These are phyloP conservation scores for Achlya flavicornis DNA, from an alignment of 2,888 invertebrate species.

Conservation along the genomic window DNA sequence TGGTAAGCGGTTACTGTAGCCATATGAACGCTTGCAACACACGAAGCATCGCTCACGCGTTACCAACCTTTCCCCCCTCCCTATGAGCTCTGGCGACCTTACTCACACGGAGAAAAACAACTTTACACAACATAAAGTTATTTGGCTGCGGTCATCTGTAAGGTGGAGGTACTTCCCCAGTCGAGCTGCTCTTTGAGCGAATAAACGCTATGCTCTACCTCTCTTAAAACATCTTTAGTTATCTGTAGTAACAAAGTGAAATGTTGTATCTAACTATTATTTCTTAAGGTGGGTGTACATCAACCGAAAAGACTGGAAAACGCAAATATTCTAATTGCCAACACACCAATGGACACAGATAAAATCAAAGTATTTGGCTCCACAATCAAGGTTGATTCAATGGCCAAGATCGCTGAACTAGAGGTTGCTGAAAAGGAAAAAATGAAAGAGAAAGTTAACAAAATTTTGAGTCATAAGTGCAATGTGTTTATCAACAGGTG, in stretches of 20 bases:
- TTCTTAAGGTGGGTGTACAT: constrained; percentile 92
- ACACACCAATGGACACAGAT: constrained; percentile 99
- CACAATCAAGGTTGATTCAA: constrained; percentile 95
- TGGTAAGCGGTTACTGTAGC: no score
- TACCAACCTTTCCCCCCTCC: no score
- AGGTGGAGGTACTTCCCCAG: no score
- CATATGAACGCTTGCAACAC: no score
- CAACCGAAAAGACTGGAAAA: constrained; percentile 98
- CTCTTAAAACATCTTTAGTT: no score
- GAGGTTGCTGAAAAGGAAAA: constrained; percentile 99
- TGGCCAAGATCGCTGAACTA: constrained; percentile 98
- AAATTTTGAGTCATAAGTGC: constrained; percentile 96
- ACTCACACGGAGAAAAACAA: no score
- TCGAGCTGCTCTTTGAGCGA: no score
- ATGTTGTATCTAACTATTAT: constrained; percentile 11
- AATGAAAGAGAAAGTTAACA: constrained; percentile 99
- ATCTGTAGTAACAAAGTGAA: background rate
- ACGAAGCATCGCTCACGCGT: no score
- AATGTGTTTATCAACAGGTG: constrained; percentile 98
- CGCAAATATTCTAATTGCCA: constrained; percentile 98
- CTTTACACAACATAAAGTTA: no score
- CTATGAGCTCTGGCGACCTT: no score
- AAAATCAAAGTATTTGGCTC: constrained; percentile 99
- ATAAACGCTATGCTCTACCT: no score
- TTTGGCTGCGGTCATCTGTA: no score